Conservation (phyloP, 2,113 vertebrate genomes). For the Campylomormyrus tamandua region DNA sequence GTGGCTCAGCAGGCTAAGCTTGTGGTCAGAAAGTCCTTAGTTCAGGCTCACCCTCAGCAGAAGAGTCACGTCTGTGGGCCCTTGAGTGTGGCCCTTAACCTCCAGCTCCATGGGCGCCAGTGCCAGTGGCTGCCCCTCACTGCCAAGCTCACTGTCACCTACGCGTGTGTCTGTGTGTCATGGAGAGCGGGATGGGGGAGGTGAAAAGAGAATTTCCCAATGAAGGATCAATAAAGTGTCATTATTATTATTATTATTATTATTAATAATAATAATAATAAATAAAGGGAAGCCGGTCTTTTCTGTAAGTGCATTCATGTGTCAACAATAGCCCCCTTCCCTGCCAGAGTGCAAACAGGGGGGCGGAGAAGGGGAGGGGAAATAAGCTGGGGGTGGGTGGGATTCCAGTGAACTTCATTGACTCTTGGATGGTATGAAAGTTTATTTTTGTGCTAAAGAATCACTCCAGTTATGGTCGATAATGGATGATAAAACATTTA, state of each 20-base stretch:
- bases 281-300: not conserved
- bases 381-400: not conserved
- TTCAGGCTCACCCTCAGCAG: not conserved
- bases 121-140: not conserved
- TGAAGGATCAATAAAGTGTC: not conserved
- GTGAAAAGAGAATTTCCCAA: not conserved
- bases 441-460: not conserved
- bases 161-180: not conserved
- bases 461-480: not conserved
- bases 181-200: not conserved
- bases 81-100: not conserved
- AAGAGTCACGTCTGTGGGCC: not conserved
- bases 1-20: not conserved
- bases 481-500: not conserved
- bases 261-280: not conserved
- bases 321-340: not conserved
- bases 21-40: not conserved
- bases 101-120: not conserved
- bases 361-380: not conserved
- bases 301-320: not conserved
- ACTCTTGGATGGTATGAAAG: not conserved
- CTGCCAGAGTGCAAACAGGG: not conserved
- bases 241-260: not conserved
- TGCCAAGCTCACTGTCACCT: not conserved
- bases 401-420: not conserved